A percentile compares a stretch with the other conserved stretches of the same genome.
Conservation (phyloP, 2,888 invertebrate species). For the Synergus laeviventris region DNA sequence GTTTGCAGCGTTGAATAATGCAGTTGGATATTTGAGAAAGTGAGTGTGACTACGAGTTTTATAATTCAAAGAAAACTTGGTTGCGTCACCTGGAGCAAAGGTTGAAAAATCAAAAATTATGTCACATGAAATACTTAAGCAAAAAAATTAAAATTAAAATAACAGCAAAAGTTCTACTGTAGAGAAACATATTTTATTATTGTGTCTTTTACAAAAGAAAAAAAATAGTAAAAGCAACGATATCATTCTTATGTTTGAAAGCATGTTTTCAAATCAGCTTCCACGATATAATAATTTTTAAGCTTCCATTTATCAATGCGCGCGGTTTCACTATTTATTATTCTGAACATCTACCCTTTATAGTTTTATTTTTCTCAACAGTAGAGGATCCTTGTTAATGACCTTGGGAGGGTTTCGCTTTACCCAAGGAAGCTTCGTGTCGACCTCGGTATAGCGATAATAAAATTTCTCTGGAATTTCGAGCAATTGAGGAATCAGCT, state of each 20-base stretch:
- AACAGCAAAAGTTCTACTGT: too few relatives aligned
- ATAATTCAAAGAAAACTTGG: slow-evolving; percentile 13
- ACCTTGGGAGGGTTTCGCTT: neutral
- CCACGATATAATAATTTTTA: too few relatives aligned
- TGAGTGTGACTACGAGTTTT: neutral
- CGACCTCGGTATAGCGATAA: neutral
- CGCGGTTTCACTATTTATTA: too few relatives aligned
- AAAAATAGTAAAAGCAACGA: too few relatives aligned
- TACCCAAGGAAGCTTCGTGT: neutral
- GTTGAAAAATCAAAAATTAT: slow-evolving; percentile 6
- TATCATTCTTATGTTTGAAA: too few relatives aligned
- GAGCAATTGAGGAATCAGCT: neutral
- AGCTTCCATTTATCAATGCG: too few relatives aligned
- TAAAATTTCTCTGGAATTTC: neutral
- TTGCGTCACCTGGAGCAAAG: neutral
- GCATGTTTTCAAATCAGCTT: too few relatives aligned
- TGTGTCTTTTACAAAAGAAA: too few relatives aligned
- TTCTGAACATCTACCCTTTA: neutral
- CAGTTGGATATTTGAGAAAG: slow-evolving; percentile 17
- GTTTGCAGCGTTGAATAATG: slow-evolving; percentile 24
- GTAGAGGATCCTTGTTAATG: neutral
- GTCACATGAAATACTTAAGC: neutral
- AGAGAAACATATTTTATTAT: too few relatives aligned
- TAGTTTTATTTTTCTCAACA: neutral
- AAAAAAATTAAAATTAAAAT: too few relatives aligned